phyloP scores from a whole-genome alignment of 2,113 vertebrate genomes.

The Atractosteus spatula region DNA sequence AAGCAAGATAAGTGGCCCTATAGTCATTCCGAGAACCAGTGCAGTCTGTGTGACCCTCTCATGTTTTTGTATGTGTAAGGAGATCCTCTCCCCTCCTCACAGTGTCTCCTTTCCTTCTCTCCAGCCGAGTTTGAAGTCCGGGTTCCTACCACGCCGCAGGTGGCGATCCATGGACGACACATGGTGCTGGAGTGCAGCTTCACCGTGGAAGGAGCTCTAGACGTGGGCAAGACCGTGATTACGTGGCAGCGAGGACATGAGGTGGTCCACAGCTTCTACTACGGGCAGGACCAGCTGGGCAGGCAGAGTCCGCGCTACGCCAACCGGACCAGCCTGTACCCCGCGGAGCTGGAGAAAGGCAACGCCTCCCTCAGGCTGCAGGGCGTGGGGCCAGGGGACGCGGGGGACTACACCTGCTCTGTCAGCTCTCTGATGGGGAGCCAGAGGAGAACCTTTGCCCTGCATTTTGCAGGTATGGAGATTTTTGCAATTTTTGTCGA shows the following conservation, averaged over 20 bases:
- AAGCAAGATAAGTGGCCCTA: too few species aligned
- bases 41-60: too few species aligned
- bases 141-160: conserved; percentile 20
- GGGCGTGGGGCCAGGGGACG: conserved; percentile 23
- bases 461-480: conserved; percentile 41
- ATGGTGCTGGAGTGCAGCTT: conserved; percentile 41
- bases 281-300: conserved; percentile 33
- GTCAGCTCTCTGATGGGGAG: conserved; percentile 37
- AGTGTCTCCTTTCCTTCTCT: neutral
- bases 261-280: conserved; percentile 47
- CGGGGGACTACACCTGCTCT: conserved; percentile 40
- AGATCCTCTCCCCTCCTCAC: too few species aligned
- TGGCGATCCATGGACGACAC: conserved; percentile 13
- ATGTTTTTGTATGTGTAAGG: too few species aligned
- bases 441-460: conserved; percentile 34
- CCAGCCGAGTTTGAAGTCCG: conserved; percentile 35
- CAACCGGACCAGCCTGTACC: conserved; percentile 36
- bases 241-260: conserved; percentile 39
- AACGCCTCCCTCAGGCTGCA: conserved; percentile 46
- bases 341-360: conserved; percentile 33
- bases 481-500: neutral
- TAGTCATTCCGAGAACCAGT: too few species aligned
- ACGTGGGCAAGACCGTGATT: conserved; percentile 24
- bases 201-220: conserved; percentile 6
- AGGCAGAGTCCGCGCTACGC: conserved; percentile 33